Evolutionary conservation across 2,113 vertebrate genomes (phyloP).

Genomic region (Aplodontia rufa): DNA sequence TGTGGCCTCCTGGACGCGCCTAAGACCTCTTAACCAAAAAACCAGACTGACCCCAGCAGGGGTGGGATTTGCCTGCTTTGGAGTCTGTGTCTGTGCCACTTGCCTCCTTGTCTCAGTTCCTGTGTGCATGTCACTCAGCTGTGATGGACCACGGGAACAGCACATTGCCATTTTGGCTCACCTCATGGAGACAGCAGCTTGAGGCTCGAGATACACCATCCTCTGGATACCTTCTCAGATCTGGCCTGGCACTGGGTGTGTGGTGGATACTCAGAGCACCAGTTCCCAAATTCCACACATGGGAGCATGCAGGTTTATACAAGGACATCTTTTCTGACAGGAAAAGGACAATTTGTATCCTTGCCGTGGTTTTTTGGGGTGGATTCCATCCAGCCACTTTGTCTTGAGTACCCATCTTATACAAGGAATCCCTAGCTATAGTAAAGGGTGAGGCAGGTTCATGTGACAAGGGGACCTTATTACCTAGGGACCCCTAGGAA

Average conservation of each 20-base stretch:
- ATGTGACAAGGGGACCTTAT: neutral
- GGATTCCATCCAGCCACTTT: neutral
- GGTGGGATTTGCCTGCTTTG: neutral
- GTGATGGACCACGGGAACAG: accelerated
- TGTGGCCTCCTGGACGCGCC: neutral
- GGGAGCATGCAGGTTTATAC: accelerated
- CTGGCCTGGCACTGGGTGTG: neutral
- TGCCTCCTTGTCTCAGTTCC: neutral
- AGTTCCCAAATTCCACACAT: neutral
- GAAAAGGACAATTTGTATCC: neutral
- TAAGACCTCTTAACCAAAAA: neutral
- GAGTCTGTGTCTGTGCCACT: neutral
- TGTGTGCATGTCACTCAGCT: accelerated
- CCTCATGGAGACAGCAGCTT: neutral
- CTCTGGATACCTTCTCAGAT: neutral
- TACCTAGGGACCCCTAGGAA: neutral
- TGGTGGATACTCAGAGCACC: accelerated
- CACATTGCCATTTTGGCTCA: neutral
- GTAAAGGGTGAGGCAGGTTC: neutral
- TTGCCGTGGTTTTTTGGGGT: neutral
- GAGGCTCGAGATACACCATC: neutral
- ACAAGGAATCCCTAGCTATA: neutral
- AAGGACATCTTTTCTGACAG: neutral
- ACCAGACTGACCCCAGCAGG: neutral
- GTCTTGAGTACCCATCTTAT: neutral